Percentiles rank a stretch among this genome's conserved stretches.
These are phyloP conservation scores for Bergia puertoricense DNA, from an alignment of 92 coral and sea anemone species.

Conservation along the genomic window DNA sequence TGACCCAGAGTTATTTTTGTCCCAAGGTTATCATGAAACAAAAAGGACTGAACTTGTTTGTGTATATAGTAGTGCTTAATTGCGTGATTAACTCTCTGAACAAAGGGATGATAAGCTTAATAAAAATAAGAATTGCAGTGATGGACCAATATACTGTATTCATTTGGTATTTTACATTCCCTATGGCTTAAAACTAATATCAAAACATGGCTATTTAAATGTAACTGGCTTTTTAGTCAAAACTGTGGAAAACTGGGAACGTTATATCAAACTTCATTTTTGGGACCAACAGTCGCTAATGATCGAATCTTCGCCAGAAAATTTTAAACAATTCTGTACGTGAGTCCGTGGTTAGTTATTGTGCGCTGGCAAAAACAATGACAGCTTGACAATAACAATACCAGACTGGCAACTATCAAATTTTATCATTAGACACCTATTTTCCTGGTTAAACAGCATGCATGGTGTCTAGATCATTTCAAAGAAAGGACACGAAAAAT, in stretches of 20 bases:
- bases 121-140: neutral
- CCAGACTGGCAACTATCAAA: constrained; percentile 5
- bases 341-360: neutral
- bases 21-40: no score
- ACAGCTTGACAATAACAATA: constrained; percentile 21
- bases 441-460: constrained; percentile 3
- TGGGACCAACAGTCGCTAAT: neutral
- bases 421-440: neutral
- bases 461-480: neutral
- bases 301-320: neutral
- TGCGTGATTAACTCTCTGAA: constrained; percentile 4
- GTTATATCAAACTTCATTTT: neutral
- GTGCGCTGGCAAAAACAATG: no score
- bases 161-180: neutral
- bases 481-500: neutral
- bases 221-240: neutral
- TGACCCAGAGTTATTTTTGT: neutral
- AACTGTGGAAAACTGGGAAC: neutral
- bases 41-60: neutral
- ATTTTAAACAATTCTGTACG: neutral
- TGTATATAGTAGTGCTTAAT: neutral
- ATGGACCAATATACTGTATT: neutral
- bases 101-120: constrained; percentile 3
- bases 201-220: neutral
- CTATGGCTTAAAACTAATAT: no score